Evolutionary conservation across 92 coral and sea anemone genomes (phyloP), one percentile per base, ranked within the genome.

Genomic region (Metridium senile): DNA sequence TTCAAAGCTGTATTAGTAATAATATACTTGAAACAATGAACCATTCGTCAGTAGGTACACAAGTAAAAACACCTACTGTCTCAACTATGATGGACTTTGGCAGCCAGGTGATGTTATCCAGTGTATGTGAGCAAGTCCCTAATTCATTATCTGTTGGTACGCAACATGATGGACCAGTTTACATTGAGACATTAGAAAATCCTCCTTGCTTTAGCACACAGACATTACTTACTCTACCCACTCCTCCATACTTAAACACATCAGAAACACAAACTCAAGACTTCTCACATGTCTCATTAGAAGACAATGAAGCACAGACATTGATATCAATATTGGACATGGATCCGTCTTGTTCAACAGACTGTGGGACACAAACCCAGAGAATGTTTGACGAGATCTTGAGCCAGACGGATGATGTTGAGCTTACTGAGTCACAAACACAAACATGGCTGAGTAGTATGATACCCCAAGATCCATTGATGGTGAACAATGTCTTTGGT

Each of bases 231-330:
- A 71, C 78, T 35, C 71, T 76, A 20, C 73, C 86, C 28, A 88
- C 87, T 66, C 70, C 90, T 34, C 56, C 83, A 81, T 81, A 81
- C 47, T 68, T 86, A 23, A 90, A 83, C 81, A 77, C 87, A 28
- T 71, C 89, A 11, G 93, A 93, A 82, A 87, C 95, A 21, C 95
- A 87, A 32, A 87, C 93, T 17, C 71, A 65, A n/a, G 61, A 58
- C 78, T 54, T 87, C 33, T 63, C 68, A 7, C 86, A 68, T 45
- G 89, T 88, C 47, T 81, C 91, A 2, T 82, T 89, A 19, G 99
- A 96, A 62, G 99, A 96, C 81, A 96, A 96, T 64, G 97, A 91
- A 39, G 91, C 99, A 11, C 99, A 96, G 79, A 96, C 99, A 2
- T 69, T 90, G 64, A 85, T 92, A 29, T 89, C 99, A 1, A 76